A percentile compares a stretch with the other conserved stretches of the same genome.
phyloP scores from a whole-genome alignment of 2,888 invertebrate species.

The Limnephilus marmoratus region DNA sequence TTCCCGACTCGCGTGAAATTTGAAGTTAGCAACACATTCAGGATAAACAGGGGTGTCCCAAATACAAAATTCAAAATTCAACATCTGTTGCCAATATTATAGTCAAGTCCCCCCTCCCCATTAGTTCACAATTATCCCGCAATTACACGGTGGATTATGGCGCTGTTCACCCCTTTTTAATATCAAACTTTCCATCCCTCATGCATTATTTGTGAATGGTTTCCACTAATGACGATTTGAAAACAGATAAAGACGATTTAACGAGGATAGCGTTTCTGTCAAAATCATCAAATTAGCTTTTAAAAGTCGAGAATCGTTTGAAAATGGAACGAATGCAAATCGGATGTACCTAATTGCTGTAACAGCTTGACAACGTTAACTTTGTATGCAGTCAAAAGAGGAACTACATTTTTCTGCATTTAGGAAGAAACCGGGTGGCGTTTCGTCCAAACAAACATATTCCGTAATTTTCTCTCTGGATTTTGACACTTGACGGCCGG shows the following conservation, averaged over 20 bases:
- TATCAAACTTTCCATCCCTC: background rate
- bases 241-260: background rate
- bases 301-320: background rate
- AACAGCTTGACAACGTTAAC: background rate
- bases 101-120: background rate
- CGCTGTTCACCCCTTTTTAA: conserved; percentile 3
- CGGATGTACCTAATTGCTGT: background rate
- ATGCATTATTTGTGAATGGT: background rate
- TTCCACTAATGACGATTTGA: background rate
- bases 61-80: conserved; percentile 4
- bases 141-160: background rate
- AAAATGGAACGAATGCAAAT: background rate
- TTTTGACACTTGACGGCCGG: too few relatives aligned
- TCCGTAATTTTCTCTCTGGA: too few relatives aligned
- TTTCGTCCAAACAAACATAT: too few relatives aligned
- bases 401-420: background rate
- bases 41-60: background rate
- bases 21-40: background rate
- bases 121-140: conserved; percentile 2
- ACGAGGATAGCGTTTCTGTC: background rate
- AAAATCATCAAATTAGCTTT: background rate
- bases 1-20: background rate
- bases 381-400: background rate
- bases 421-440: too few relatives aligned
- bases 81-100: background rate